phyloP scores from a whole-genome alignment of 2,113 vertebrate species.

The Melanocharis versteri region DNA sequence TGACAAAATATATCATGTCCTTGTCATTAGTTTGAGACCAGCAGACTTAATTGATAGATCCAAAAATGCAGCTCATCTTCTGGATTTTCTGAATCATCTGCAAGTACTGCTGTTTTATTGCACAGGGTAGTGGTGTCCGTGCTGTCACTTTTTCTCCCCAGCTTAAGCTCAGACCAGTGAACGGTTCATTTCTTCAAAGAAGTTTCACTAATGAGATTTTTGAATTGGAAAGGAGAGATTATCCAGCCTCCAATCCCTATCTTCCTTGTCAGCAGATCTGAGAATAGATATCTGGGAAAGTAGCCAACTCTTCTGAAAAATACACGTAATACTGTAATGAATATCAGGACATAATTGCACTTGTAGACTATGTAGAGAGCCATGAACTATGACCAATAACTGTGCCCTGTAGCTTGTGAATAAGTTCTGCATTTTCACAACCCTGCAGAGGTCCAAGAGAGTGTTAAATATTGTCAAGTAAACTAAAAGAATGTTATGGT shows the following conservation, averaged over 20 bases:
- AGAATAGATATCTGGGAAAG: not conserved
- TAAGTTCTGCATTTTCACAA: not conserved
- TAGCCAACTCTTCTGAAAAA: not conserved
- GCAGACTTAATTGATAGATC: not conserved
- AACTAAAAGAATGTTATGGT: not conserved
- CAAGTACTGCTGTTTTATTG: not conserved
- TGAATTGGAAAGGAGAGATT: not conserved
- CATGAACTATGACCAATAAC: not conserved
- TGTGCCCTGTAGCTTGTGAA: not conserved
- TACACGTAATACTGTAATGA: not conserved
- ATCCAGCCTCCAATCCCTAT: not conserved
- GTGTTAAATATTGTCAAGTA: not conserved
- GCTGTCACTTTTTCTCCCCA: not conserved
- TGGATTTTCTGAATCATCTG: not conserved
- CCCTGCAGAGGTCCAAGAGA: not conserved
- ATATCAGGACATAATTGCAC: not conserved
- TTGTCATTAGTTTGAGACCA: not conserved
- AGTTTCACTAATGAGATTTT: not conserved
- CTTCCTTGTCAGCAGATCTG: not conserved
- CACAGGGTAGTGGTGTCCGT: not conserved
- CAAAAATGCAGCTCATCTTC: not conserved
- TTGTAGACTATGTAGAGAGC: not conserved
- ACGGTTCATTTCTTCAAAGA: not conserved
- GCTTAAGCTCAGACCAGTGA: not conserved
- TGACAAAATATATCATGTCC: not conserved